These are phyloP conservation scores for Coecobrya sp. DNA, from an alignment of 2,888 invertebrate species.

Conservation along the genomic window DNA sequence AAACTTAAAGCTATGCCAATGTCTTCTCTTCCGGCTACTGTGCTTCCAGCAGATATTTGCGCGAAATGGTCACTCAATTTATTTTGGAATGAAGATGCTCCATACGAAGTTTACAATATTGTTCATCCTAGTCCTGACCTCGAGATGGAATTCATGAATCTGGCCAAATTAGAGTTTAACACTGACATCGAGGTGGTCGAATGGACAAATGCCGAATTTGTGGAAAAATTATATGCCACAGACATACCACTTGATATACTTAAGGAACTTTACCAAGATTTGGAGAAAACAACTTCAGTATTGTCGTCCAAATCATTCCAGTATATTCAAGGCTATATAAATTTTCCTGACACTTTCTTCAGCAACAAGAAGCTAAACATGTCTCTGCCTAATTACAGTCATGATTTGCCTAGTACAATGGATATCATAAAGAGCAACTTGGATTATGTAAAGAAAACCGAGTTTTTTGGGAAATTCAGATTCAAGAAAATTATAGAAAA, in stretches of 20 bases:
- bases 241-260: slow-evolving; percentile 20
- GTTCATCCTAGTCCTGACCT: not conserved
- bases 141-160: slow-evolving; percentile 52
- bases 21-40: not conserved
- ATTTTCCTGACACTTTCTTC: slow-evolving; percentile 64
- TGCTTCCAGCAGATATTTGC: slow-evolving; percentile 60
- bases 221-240: not conserved
- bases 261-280: slow-evolving; percentile 36
- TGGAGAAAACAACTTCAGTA: not conserved
- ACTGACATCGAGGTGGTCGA: slow-evolving; percentile 68
- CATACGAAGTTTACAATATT: slow-evolving; percentile 70
- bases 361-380: slow-evolving; percentile 49
- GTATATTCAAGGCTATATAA: slow-evolving; percentile 46
- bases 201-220: slow-evolving; percentile 8
- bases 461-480: slow-evolving; percentile 56
- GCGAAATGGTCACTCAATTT: slow-evolving; percentile 28
- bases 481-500: too few relatives aligned
- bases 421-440: slow-evolving; percentile 69
- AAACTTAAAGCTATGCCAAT: slow-evolving; percentile 45
- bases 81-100: slow-evolving; percentile 58
- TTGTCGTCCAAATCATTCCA: slow-evolving; percentile 20
- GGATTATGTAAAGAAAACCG: slow-evolving; percentile 46
- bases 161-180: slow-evolving; percentile 66
- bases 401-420: slow-evolving; percentile 42
- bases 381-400: slow-evolving; percentile 33